Evolutionary conservation across 2,888 invertebrate genomes (phyloP).

Genomic region (Lasioglossum malachurum): DNA sequence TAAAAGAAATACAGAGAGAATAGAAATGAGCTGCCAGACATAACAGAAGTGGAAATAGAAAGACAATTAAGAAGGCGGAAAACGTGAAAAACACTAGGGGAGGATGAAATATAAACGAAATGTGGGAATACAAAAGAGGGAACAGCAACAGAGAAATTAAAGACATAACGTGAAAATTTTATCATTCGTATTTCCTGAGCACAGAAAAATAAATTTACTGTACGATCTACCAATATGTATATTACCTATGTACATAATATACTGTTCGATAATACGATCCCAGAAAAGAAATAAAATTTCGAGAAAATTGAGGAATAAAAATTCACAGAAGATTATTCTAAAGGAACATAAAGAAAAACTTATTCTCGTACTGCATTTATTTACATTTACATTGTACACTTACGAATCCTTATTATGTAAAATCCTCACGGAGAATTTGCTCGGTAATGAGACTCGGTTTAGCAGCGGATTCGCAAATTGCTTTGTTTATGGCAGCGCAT

Average conservation of each 20-base stretch:
- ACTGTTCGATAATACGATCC: neutral
- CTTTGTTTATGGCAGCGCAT: constrained; percentile 22
- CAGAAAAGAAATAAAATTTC: neutral
- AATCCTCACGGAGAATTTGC: neutral
- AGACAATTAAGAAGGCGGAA: neutral
- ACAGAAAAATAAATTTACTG: neutral
- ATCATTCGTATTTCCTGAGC: neutral
- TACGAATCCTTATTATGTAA: neutral
- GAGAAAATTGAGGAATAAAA: neutral
- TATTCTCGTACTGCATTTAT: neutral
- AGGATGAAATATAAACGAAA: neutral
- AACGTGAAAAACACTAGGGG: neutral
- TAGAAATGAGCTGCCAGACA: constrained; percentile 1
- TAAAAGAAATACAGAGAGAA: neutral
- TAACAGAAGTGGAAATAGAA: constrained; percentile 12
- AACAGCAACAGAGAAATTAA: neutral
- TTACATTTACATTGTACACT: neutral
- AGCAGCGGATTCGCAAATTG: neutral
- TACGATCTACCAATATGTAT: neutral
- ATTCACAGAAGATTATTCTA: neutral
- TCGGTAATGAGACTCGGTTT: neutral
- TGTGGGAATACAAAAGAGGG: neutral
- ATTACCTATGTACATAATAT: neutral
- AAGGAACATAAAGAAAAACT: neutral
- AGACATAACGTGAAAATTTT: neutral